Evolutionary conservation across 2,797 vertebrate genomes (phyloP), one percentile per base, ranked within the genome.

Genomic region (Argya squamiceps): DNA sequence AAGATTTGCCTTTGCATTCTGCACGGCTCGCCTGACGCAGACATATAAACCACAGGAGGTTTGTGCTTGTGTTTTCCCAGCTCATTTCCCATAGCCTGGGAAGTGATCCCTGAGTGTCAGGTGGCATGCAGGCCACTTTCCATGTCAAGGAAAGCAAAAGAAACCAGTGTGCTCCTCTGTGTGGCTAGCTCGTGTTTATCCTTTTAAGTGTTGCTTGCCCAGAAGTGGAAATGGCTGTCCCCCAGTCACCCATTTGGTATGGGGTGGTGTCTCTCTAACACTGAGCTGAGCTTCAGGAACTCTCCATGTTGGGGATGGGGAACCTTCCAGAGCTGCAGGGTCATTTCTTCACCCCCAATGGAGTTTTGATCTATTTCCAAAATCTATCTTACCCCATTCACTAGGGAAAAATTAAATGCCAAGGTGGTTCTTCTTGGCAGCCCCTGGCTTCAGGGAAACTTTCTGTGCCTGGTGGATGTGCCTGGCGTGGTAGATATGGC

Each of bases 1-100:
- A 92, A 90, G 88, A 93, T 93, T 96, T 95, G 91, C 95, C 89
- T 96, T 95, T 93, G 83, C 96, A 95, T 94, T 95, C 95, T 95
- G 88, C 92, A 82, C 11, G 18, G 83, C 94, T 96, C 39, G 88
- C 89, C 96, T 95, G 95, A 65, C 39, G 34, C 89, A 95, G 95
- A 85, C 94, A 34, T 87, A 60, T 73, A 94, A 97, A 93, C 94
- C 96, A 82, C 96, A 93, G 96, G 96, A 97, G 95, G 96, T 79
- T 96, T 91, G 92, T 10, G 67, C 92, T 94, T 86, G 88, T 94
- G 91, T 96, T 97, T 96, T 96, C 94, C 96, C 89, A 95, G 94
- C 96, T 96, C 93, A 89, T 96, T 96, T 95, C 95, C 93, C 96
- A 95, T 88, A 95, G 95, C 89, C 94, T 68, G 88, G 92, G 93